Conservation (phyloP, 1,140 invertebrate genomes). For the Calosoma granatense region DNA sequence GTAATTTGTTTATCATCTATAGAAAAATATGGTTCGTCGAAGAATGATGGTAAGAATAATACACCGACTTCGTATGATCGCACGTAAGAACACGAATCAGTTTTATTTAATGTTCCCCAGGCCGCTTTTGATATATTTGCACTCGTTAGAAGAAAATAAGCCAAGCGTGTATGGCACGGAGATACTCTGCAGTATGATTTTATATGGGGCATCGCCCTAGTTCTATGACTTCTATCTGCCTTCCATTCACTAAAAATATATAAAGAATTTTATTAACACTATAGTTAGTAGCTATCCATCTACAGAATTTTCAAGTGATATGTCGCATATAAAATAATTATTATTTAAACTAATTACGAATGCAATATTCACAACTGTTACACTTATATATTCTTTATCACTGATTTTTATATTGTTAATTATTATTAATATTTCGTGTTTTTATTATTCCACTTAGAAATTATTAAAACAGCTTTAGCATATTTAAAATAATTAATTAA, state of each 20-base stretch:
- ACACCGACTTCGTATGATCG: conserved; percentile 89
- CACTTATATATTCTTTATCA: too few species aligned
- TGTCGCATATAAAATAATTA: conserved; percentile 5
- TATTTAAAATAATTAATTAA: too few species aligned
- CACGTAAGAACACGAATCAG: conserved; percentile 53
- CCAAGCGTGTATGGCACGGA: conserved; percentile 48
- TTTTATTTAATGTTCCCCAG: conserved; percentile 73
- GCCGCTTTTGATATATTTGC: conserved; percentile 93
- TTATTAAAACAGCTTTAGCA: too few species aligned
- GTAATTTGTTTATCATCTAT: conserved; percentile 31
- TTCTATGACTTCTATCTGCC: conserved; percentile 51
- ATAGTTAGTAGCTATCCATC: not conserved
- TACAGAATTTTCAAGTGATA: conserved; percentile 12
- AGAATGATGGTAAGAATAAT: conserved; percentile 73
- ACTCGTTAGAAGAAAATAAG: conserved; percentile 82
- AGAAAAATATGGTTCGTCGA: conserved; percentile 49
- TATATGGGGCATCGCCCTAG: conserved; percentile 84
- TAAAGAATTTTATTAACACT: conserved; percentile 9
- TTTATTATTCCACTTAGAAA: too few species aligned
- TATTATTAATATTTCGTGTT: too few species aligned
- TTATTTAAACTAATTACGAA: not conserved
- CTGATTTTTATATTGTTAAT: too few species aligned
- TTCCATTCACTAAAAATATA: conserved; percentile 68
- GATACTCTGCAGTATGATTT: conserved; percentile 80
- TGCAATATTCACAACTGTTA: too few species aligned